A percentile compares a stretch with the other conserved stretches of the same genome.
phyloP scores from a whole-genome alignment of 92 coral and sea anemone genomes.

The Porites cylindrica region DNA sequence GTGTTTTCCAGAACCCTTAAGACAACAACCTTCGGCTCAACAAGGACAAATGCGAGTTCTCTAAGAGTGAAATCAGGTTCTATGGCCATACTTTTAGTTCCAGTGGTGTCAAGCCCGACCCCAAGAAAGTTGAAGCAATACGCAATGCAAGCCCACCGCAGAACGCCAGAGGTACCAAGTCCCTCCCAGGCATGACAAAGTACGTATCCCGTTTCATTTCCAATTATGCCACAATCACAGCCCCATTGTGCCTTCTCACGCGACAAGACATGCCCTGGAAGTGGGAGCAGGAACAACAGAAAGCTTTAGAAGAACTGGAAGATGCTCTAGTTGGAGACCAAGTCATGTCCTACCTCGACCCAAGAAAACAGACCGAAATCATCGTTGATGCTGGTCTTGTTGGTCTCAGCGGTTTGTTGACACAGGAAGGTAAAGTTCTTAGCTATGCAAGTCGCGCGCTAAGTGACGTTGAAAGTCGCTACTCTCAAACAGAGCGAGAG shows the following conservation, averaged over 20 bases:
- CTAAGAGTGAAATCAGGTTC: no score
- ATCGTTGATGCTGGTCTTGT: conserved; percentile 66
- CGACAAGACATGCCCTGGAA: conserved; percentile 77
- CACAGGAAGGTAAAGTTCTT: conserved; percentile 58
- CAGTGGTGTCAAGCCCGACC: not conserved
- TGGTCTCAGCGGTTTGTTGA: conserved; percentile 55
- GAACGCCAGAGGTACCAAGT: no score
- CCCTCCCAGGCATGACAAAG: conserved; percentile 37
- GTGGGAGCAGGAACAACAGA: conserved; percentile 66
- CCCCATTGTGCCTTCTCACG: conserved; percentile 65
- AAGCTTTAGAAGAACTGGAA: conserved; percentile 59
- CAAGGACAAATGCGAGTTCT: no score
- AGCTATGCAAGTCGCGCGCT: conserved; percentile 74
- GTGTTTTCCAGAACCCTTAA: no score
- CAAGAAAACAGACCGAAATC: conserved; percentile 41
- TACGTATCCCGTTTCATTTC: conserved; percentile 64
- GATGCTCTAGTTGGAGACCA: conserved; percentile 60
- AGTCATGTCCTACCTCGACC: conserved; percentile 67
- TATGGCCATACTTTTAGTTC: no score
- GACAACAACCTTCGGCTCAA: no score
- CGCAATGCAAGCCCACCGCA: conserved; percentile 45
- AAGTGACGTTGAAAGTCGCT: conserved; percentile 60
- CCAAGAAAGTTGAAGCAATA: conserved; percentile 50
- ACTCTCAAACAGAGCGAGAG: conserved; percentile 72
- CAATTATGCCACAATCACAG: conserved; percentile 59